Evolutionary conservation across 2,888 invertebrate genomes (phyloP).

Genomic region (Ormyrus rosae): DNA sequence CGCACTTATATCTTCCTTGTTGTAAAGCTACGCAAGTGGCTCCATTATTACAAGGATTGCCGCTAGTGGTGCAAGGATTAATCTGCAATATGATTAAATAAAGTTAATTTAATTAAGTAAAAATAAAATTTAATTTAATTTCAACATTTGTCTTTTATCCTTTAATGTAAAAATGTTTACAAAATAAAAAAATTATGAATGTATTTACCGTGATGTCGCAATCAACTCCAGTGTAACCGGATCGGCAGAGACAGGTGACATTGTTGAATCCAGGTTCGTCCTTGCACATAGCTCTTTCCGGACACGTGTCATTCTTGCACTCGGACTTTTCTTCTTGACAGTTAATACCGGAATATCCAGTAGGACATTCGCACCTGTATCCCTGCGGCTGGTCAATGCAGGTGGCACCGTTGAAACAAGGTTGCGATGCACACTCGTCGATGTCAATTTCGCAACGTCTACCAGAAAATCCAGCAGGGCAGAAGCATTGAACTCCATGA

Average conservation of each 20-base stretch:
- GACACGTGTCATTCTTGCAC: conserved; percentile 92
- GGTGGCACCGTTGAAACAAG: conserved; percentile 94
- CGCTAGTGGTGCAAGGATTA: conserved; percentile 92
- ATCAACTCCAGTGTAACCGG: conserved; percentile 95
- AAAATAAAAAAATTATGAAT: conserved; percentile 20
- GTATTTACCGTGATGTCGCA: conserved; percentile 88
- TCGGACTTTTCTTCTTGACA: conserved; percentile 96
- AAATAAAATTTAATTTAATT: not conserved
- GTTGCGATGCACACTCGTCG: conserved; percentile 95
- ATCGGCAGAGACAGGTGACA: conserved; percentile 93
- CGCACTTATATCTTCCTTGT: conserved; percentile 95
- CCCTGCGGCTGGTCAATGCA: conserved; percentile 95
- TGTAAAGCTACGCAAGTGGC: conserved; percentile 92
- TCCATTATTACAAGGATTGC: conserved; percentile 94
- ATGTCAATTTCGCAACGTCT: conserved; percentile 95
- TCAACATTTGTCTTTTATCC: not conserved
- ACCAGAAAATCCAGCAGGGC: conserved; percentile 96
- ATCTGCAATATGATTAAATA: conserved; percentile 77
- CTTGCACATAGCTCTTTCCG: conserved; percentile 97
- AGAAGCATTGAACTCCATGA: conserved; percentile 93
- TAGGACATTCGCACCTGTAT: conserved; percentile 91
- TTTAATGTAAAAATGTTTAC: not conserved
- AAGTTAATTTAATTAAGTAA: not conserved
- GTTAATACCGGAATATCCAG: conserved; percentile 93
- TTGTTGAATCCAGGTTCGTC: conserved; percentile 93